Evolutionary conservation across 2,888 invertebrate species (phyloP), one percentile per base, ranked within the genome.

Genomic region (Teleiodes luculella): DNA sequence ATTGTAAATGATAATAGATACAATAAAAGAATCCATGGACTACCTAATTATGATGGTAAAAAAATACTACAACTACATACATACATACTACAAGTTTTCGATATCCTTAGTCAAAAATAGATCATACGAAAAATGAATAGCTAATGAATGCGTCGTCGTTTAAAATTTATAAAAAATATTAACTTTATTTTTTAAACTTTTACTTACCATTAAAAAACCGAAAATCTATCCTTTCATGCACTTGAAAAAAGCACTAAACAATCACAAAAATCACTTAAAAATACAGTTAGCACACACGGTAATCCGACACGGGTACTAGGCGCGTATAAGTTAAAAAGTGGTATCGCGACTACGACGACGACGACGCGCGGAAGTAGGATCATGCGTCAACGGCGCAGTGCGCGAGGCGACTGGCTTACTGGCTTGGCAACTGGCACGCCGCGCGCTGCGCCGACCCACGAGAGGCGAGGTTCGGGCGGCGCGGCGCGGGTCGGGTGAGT

Each of bases 361-460:
- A 18, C 20, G 18, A 37, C 1, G 35, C 16, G n/a, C n/a, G n/a
- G 35, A 7, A 37, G 46, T 30, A 20, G 11, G 14, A 10, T 10
- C 58, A 54, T 13, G 50, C 18, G 41, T n/a, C 3, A n/a, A 14
- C 16, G 18, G 28, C 16, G 48, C 49, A 46, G 55, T 52, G 53
- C 56, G 62, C 62, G 56, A 52, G 52, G 52, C 35, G 54, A 65
- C 65, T 65, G 59, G 11, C n/a, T n/a, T n/a, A n/a, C n/a, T n/a
- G n/a, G n/a, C n/a, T n/a, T n/a, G n/a, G n/a, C n/a, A n/a, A n/a
- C n/a, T n/a, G n/a, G n/a, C n/a, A n/a, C n/a, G n/a, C n/a, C n/a
- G n/a, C n/a, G n/a, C n/a, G n/a, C n/a, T n/a, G n/a, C n/a, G 20
- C 11, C 24, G n/a, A 11, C 45, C n/a, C 11, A 24, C 33, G 47